These are phyloP conservation scores for Kryptolebias marmoratus DNA, from an alignment of 2,113 vertebrate genomes.

Conservation along the genomic window DNA sequence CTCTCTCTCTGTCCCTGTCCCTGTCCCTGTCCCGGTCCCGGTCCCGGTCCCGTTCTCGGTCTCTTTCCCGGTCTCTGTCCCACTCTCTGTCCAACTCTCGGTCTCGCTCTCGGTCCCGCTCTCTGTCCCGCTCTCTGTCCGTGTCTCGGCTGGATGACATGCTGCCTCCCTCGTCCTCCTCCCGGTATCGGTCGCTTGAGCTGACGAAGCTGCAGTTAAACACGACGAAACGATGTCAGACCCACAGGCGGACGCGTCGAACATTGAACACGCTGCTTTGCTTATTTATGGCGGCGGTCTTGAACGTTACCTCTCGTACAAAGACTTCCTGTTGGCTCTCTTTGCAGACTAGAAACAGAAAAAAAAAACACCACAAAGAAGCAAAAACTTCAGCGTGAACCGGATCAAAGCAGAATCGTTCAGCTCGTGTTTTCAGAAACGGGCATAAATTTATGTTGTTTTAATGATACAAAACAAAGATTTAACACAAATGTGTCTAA, in stretches of 20 bases:
- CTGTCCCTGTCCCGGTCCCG: slow-evolving; percentile 64
- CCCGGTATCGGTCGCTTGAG: slow-evolving; percentile 77
- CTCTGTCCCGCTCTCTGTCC: neutral
- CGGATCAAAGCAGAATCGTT: neutral
- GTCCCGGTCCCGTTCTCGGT: slow-evolving; percentile 65
- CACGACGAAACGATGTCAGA: neutral
- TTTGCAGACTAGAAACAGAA: slow-evolving; percentile 79
- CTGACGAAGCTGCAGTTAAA: slow-evolving; percentile 84
- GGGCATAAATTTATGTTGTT: too few relatives aligned
- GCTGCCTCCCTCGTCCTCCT: neutral
- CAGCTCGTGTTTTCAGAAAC: neutral
- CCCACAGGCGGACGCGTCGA: neutral
- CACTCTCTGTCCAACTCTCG: too few relatives aligned
- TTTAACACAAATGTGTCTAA: too few relatives aligned
- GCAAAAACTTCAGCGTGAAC: neutral
- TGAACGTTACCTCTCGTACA: slow-evolving; percentile 88
- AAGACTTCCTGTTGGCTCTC: slow-evolving; percentile 86
- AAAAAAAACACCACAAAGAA: slow-evolving; percentile 18
- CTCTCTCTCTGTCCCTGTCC: slow-evolving; percentile 50
- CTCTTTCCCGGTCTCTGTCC: slow-evolving; percentile 16
- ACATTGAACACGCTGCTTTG: neutral
- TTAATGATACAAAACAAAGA: too few relatives aligned
- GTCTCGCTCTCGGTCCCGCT: neutral
- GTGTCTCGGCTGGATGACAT: neutral
- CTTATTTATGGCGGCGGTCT: neutral